Conservation (phyloP, 2,888 invertebrate genomes). For the Tinea semifulvella region DNA sequence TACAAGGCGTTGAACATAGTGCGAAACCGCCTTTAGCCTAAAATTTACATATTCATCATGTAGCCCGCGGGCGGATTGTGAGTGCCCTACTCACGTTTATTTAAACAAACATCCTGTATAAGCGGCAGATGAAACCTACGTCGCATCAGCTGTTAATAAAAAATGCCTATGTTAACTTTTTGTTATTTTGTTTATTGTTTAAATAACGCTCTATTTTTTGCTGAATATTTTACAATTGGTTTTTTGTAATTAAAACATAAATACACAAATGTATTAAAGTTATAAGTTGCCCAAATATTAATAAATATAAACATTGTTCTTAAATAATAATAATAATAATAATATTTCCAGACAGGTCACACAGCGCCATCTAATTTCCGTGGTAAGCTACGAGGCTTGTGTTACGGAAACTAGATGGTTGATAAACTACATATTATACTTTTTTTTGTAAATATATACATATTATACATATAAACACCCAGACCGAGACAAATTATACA, state of each 20-base stretch:
- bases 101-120: constrained; percentile 8
- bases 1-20: not conserved
- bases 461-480: too few species aligned
- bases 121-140: not conserved
- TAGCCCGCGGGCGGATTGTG: constrained; percentile 1
- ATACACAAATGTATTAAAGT: not conserved
- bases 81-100: constrained; percentile 9
- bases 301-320: too few species aligned
- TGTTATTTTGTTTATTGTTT: not conserved
- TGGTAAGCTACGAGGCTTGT: too few species aligned
- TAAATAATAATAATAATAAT: too few species aligned
- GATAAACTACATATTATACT: too few species aligned
- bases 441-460: too few species aligned
- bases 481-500: too few species aligned
- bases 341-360: too few species aligned
- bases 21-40: not conserved
- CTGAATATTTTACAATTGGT: not conserved
- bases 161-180: not conserved
- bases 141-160: constrained; percentile 4
- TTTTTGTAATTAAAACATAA: not conserved
- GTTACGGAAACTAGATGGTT: too few species aligned
- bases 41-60: constrained; percentile 11
- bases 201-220: not conserved
- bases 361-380: too few species aligned
- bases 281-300: not conserved